Conservation (phyloP, 64 coral and sea anemone genomes). For the Actinia equina region DNA sequence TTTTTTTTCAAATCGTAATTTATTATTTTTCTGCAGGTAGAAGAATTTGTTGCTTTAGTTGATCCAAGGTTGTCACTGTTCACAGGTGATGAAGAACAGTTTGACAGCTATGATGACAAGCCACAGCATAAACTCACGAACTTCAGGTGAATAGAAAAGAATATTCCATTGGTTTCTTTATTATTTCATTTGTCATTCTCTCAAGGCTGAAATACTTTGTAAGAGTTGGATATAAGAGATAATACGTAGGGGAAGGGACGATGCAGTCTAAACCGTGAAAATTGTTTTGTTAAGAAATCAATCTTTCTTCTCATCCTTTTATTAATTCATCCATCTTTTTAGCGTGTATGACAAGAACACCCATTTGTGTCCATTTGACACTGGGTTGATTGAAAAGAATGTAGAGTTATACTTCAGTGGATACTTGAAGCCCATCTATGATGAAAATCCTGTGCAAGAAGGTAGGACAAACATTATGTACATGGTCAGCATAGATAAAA, state of each 20-base stretch:
- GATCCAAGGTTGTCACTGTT: conserved; percentile 89
- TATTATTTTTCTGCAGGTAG: conserved; percentile 47
- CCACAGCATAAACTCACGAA: conserved; percentile 97
- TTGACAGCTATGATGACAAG: conserved; percentile 86
- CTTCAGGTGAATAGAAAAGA: conserved; percentile 62
- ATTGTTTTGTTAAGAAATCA: no score
- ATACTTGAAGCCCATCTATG: conserved; percentile 96
- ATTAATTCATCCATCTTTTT: no score
- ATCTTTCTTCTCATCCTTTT: no score
- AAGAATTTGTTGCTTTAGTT: conserved; percentile 88
- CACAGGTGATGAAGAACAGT: conserved; percentile 85
- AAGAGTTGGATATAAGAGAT: no score
- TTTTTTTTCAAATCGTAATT: no score
- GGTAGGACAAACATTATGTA: conserved; percentile 23
- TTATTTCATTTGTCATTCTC: no score
- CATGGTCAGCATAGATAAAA: no score
- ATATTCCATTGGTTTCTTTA: no score
- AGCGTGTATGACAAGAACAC: conserved; percentile 99
- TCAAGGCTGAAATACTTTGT: no score
- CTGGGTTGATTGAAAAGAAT: conserved; percentile 93
- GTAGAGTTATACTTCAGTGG: conserved; percentile 89
- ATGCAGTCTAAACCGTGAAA: no score
- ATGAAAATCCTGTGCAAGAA: conserved; percentile 87
- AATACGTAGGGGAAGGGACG: no score
- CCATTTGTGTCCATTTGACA: conserved; percentile 91